These are phyloP conservation scores for Leptobrachium leishanense DNA, from an alignment of 2,113 vertebrate genomes.

Conservation along the genomic window DNA sequence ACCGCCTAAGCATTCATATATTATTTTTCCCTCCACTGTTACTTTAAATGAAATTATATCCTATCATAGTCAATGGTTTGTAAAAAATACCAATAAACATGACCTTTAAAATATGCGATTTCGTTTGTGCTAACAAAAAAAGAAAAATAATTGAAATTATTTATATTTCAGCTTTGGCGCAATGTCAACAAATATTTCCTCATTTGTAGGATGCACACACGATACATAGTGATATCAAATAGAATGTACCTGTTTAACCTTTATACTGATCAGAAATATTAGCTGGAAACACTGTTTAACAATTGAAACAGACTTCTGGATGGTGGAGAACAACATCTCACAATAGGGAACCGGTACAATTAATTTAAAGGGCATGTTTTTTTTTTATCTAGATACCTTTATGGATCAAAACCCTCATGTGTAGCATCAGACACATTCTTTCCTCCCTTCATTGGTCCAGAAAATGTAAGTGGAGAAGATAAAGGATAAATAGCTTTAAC, in stretches of 20 bases:
- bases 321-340: background rate
- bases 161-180: conserved; percentile 10
- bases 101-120: conserved; percentile 53
- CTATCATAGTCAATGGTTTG: conserved; percentile 43
- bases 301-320: conserved; percentile 15
- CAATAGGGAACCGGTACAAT: conserved; percentile 20
- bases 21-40: conserved; percentile 4
- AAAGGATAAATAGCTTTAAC: conserved; percentile 31
- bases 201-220: background rate
- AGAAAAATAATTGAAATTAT: conserved; percentile 32
- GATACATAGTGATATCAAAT: background rate
- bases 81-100: conserved; percentile 41
- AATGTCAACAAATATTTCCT: background rate
- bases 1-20: too few relatives aligned
- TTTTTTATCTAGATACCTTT: conserved; percentile 13
- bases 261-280: conserved; percentile 29
- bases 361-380: conserved; percentile 25
- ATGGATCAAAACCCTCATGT: conserved; percentile 35
- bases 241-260: conserved; percentile 35
- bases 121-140: conserved; percentile 27
- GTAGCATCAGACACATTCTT: conserved; percentile 32
- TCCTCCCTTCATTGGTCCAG: conserved; percentile 30
- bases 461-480: conserved; percentile 27
- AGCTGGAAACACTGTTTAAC: conserved; percentile 8
- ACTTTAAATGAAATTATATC: conserved; percentile 38